Base-by-base conservation (phyloP, 2,113 vertebrate species). In the Pyxicephalus adspersus region DNA sequence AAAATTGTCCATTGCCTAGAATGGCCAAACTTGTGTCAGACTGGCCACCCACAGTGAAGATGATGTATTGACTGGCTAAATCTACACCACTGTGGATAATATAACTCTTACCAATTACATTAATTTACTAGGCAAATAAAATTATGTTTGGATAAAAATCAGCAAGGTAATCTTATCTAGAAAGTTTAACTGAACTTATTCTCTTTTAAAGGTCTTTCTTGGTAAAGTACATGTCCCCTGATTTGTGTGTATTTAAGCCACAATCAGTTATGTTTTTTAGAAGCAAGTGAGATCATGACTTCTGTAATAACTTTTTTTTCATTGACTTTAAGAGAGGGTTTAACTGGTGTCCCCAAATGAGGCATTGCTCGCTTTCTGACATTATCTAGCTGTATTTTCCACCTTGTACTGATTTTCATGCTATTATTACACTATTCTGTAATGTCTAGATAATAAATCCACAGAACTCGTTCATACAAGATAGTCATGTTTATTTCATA, bases 391-490 rank as follows among this genome's bases (percentile, higher is more conserved):
- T 71, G 38, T 34, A 71, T 71, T 80, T 80, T 71, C 28, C 64
- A 78, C 25, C 51, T 31, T 28, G 3, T 79, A 23, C 64, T 68
- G 67, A 60, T 55, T 79, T 52, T 80, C 29, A 71, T 63, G 25
- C 66, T 63, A 51, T 51, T 71, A 31, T 80, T 63, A 38, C 23
- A n/a, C 5, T 63, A 71, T 68, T 71, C 57, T 22, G 57, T 80
- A 61, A 71, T 63, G 77, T 58, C 65, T 61, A 63, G 66, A 61
- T 80, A 80, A 64, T 71, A 80, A 80, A 80, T 80, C 77, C 58
- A n/a, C 66, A 63, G 38, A 9, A n/a, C 31, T 45, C n/a, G n/a
- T 61, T 51, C 61, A 65, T 4, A 60, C 16, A 80, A 18, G 25
- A 80, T 19, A 78, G 13, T 20, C 19, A 60, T 57, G 9, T 70